Conservation (phyloP, 2,797 vertebrate species). For the Scolopax bukidnonensis region DNA sequence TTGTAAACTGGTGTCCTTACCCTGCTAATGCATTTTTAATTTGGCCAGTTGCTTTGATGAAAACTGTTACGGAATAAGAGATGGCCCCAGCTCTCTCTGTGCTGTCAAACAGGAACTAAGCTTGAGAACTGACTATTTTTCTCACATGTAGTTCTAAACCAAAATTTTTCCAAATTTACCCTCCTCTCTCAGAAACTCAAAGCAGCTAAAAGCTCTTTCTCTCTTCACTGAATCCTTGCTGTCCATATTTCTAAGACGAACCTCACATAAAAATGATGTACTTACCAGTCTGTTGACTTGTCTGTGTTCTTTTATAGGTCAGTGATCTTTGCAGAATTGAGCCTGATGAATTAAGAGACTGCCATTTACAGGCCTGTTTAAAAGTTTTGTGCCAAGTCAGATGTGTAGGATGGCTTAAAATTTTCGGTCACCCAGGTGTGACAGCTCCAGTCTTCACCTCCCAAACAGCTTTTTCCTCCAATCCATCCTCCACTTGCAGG, state of each 20-base stretch:
- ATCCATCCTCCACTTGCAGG: not conserved
- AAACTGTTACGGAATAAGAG: not conserved
- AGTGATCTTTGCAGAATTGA: not conserved
- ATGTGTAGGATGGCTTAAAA: not conserved
- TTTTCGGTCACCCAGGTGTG: not conserved
- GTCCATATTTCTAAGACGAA: not conserved
- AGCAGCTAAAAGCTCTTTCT: not conserved
- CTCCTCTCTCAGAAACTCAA: not conserved
- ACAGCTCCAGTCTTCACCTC: not conserved
- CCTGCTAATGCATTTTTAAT: not conserved
- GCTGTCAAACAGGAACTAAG: not conserved
- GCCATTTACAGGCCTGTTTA: not conserved
- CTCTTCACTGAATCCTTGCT: not conserved
- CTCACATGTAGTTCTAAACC: not conserved
- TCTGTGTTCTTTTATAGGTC: not conserved
- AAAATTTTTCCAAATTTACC: not conserved
- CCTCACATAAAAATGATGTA: not conserved
- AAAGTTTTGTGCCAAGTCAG: not conserved
- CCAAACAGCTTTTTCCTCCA: accelerated
- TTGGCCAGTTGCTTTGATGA: not conserved
- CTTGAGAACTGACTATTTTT: not conserved
- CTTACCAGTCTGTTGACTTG: not conserved
- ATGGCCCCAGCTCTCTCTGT: not conserved
- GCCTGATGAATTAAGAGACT: not conserved
- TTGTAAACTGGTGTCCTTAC: not conserved